Evolutionary conservation across 2,113 vertebrate genomes (phyloP).

Genomic region (Callocephalon fimbriatum): DNA sequence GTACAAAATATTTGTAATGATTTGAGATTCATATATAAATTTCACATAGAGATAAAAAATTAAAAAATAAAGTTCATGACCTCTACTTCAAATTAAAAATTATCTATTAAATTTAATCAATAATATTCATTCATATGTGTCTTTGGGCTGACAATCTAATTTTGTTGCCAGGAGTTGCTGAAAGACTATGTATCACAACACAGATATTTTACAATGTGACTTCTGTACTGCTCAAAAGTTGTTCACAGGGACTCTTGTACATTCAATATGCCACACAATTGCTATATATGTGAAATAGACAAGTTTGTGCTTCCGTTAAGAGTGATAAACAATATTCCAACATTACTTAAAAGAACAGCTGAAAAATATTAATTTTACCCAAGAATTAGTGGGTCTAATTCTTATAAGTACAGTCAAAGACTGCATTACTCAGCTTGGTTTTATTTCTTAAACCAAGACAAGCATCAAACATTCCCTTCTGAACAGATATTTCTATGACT

Average conservation of each 20-base stretch:
- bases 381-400: not conserved
- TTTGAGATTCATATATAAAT: no score
- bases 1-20: no score
- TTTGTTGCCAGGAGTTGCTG: not conserved
- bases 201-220: not conserved
- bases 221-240: not conserved
- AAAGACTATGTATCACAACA: not conserved
- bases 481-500: not conserved
- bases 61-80: not conserved
- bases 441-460: not conserved
- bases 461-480: not conserved
- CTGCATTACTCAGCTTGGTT: fast-evolving
- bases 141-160: not conserved
- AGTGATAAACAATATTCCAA: not conserved
- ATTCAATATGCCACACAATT: not conserved
- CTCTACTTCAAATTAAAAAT: not conserved
- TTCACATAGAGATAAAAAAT: not conserved
- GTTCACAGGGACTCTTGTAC: not conserved
- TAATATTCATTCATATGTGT: not conserved
- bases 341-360: not conserved
- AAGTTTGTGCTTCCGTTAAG: not conserved
- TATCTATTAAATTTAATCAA: not conserved
- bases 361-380: not conserved
- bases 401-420: not conserved
- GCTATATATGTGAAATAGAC: not conserved